These are phyloP conservation scores for pig (Sus scrofa) DNA, from an alignment of 2,113 vertebrate species.

Conservation along the genomic window T2T-Sscrofa CM000814.6:146834001-146834500, in stretches of 20 bases:
- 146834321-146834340: not conserved
- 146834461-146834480: not conserved
- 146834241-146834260: not conserved
- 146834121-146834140: not conserved
- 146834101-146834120: not conserved
- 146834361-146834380: not conserved
- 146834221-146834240: too few species aligned
- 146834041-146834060: not conserved
- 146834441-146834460: not conserved
- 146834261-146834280: not conserved
- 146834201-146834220: not conserved
- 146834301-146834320: not conserved
- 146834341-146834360: not conserved
- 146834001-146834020: not conserved
- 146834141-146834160: fast-evolving
- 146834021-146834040: not conserved
- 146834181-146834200: too few species aligned
- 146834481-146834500: not conserved
- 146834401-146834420: not conserved
- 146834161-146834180: fast-evolving
- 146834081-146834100: not conserved
- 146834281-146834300: not conserved
- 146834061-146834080: not conserved
- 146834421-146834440: not conserved
- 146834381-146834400: not conserved